Conservation (phyloP, 2,888 invertebrate genomes). For the Electrophaes corylata region DNA sequence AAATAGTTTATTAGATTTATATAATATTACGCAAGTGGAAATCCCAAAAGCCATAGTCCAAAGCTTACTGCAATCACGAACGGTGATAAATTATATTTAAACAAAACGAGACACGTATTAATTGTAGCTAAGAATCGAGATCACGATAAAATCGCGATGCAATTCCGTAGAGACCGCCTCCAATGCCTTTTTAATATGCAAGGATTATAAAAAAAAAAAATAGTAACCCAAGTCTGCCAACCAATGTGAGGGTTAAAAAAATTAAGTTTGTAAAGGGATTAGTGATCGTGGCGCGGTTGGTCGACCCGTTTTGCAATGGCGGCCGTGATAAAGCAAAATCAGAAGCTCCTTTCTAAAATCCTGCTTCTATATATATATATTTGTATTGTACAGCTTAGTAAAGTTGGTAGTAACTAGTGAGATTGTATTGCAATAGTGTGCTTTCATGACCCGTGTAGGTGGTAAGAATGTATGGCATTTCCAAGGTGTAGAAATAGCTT, state of each 20-base stretch:
- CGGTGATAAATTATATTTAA: slow-evolving; percentile 43
- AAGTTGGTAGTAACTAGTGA: not conserved
- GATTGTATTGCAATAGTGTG: slow-evolving; percentile 6
- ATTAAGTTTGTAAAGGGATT: slow-evolving; percentile 69
- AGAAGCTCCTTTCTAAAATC: slow-evolving; percentile 37
- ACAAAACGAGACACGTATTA: slow-evolving; percentile 43
- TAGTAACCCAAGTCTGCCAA: slow-evolving; percentile 11
- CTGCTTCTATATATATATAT: slow-evolving; percentile 21
- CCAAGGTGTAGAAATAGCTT: not conserved
- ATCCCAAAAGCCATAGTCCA: slow-evolving; percentile 13
- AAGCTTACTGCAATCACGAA: slow-evolving; percentile 34
- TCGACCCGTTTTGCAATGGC: slow-evolving; percentile 58
- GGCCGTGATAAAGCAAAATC: slow-evolving; percentile 42
- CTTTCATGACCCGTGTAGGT: slow-evolving; percentile 6
- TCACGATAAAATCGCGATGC: slow-evolving; percentile 42
- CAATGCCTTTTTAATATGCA: slow-evolving; percentile 42
- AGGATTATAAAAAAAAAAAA: slow-evolving; percentile 64
- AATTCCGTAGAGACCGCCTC: slow-evolving; percentile 35
- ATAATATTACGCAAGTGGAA: slow-evolving; percentile 21
- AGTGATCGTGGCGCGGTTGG: slow-evolving; percentile 66
- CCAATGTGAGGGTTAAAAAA: slow-evolving; percentile 59
- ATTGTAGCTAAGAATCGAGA: slow-evolving; percentile 41
- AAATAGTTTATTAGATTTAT: too few species aligned
- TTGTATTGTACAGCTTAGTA: slow-evolving; percentile 2
- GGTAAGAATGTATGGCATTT: slow-evolving; percentile 3